A percentile compares a stretch with the other conserved stretches of the same genome.
Conservation (phyloP, 2,113 vertebrate genomes). For the Genyomyrus donnyi region DNA sequence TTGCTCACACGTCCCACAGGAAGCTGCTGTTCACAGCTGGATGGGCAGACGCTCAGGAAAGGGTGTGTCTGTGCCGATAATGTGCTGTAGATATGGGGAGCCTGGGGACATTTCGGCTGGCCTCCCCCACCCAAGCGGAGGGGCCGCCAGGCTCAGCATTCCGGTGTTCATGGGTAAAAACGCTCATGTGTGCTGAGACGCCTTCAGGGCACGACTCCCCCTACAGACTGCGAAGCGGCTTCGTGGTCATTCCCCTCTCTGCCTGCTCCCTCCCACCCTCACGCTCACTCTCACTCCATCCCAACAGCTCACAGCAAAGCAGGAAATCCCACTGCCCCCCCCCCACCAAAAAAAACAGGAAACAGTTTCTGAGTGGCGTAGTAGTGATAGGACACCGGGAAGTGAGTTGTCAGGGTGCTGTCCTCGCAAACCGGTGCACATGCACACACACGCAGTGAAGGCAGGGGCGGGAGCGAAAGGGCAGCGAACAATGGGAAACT, state of each 20-base stretch:
- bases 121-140: not conserved
- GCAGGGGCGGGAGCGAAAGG: not conserved
- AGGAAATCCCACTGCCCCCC: slow-evolving; percentile 49
- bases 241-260: not conserved
- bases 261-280: not conserved
- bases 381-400: slow-evolving; percentile 68
- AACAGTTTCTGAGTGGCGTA: slow-evolving; percentile 53
- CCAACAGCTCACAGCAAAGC: slow-evolving; percentile 20
- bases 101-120: not conserved
- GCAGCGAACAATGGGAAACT: slow-evolving; percentile 41
- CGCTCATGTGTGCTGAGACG: not conserved
- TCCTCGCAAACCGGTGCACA: slow-evolving; percentile 22
- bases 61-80: slow-evolving; percentile 55
- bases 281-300: not conserved
- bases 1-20: slow-evolving; percentile 40
- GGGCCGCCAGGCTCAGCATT: not conserved
- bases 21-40: slow-evolving; percentile 31
- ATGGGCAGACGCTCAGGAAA: slow-evolving; percentile 41
- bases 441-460: not conserved
- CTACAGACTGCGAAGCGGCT: not conserved
- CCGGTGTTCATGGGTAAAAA: not conserved
- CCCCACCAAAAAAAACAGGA: slow-evolving; percentile 49
- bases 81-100: slow-evolving; percentile 52
- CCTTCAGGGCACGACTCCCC: not conserved
- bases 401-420: slow-evolving; percentile 53